Base-by-base conservation (phyloP, 2,888 invertebrate species). In the Sminthurides aquaticus region DNA sequence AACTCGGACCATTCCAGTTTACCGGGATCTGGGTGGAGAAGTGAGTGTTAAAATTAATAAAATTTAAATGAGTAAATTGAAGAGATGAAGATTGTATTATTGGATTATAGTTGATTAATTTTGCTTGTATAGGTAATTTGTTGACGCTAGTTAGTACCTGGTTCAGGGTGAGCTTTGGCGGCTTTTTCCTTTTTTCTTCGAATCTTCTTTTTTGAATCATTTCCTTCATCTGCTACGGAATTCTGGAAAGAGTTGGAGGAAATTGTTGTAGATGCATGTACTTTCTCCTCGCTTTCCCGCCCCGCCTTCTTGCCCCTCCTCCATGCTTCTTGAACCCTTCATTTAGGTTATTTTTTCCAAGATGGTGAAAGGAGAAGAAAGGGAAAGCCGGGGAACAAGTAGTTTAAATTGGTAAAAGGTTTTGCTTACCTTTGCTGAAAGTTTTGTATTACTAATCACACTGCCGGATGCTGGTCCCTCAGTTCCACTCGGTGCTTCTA, bases 1-100 rank as follows among this genome's bases (percentile, higher is more conserved):
- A 74, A 54, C 59, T 74, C 74, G 11, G 74, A 72, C 74, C 74
- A 74, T 62, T 74, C 74, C 69, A 74, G 64, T 61, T 71, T 72
- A 3, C 71, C 69, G 1, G 71, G 72, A 68, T 74, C 74, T 74
- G 61, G 5, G 18, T 18, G 20, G 5, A 20, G 18, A 22, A n/a
- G n/a, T n/a, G n/a, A n/a, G n/a, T n/a, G n/a, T 11, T 27, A 3
- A 57, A 52, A 57, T 27, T 20, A 60, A 26, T 22, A 15, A 58
- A 58, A 29, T 3, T n/a, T n/a, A n/a, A n/a, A n/a, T n/a, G n/a
- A n/a, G n/a, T n/a, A n/a, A n/a, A n/a, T n/a, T n/a, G 49, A 61
- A 49, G 18, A 27, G 3, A 61, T 28, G 22, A 60, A 22, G n/a
- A 49, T 49, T 22, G 5, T 29, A 29, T 3, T 29, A 28, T 15